phyloP scores from a whole-genome alignment of 1,140 invertebrate genomes.

The Himalopsyche phryganea region DNA sequence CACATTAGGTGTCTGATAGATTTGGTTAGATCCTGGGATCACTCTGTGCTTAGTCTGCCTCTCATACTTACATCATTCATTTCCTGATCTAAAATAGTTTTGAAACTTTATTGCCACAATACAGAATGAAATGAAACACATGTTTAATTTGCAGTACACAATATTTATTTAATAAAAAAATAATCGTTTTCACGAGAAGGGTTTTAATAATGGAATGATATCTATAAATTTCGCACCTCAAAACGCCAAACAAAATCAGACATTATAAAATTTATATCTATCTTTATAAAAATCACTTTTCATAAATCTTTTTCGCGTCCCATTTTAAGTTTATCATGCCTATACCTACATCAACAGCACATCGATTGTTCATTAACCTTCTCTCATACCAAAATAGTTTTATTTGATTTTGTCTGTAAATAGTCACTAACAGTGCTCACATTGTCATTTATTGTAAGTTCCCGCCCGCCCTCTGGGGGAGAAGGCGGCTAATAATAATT shows the following conservation, averaged over 20 bases:
- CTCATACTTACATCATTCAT: no score
- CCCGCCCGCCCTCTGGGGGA: conserved; percentile 6
- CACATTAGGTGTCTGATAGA: no score
- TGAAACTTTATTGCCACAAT: no score
- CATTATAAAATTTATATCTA: conserved; percentile 36
- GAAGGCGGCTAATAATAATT: conserved; percentile 14
- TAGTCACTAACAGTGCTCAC: conserved; percentile 28
- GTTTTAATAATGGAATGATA: conserved; percentile 35
- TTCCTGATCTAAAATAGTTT: no score
- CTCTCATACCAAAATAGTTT: conserved; percentile 34
- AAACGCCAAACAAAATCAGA: conserved; percentile 35
- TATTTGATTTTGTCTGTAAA: conserved; percentile 28
- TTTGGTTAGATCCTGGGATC: no score
- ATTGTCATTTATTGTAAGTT: conserved; percentile 30
- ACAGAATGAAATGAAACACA: conserved; percentile 23
- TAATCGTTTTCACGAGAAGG: conserved; percentile 35
- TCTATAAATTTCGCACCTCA: conserved; percentile 36
- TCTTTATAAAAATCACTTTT: conserved; percentile 36
- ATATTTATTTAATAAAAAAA: conserved; percentile 37
- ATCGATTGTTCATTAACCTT: conserved; percentile 32
- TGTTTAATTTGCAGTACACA: conserved; percentile 32
- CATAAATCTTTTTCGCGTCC: conserved; percentile 32
- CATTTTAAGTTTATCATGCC: conserved; percentile 31
- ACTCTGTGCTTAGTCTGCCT: no score
- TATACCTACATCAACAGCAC: conserved; percentile 33